phyloP scores from a whole-genome alignment of 2,888 invertebrate species.

The Tetramorium bicarinatum region DNA sequence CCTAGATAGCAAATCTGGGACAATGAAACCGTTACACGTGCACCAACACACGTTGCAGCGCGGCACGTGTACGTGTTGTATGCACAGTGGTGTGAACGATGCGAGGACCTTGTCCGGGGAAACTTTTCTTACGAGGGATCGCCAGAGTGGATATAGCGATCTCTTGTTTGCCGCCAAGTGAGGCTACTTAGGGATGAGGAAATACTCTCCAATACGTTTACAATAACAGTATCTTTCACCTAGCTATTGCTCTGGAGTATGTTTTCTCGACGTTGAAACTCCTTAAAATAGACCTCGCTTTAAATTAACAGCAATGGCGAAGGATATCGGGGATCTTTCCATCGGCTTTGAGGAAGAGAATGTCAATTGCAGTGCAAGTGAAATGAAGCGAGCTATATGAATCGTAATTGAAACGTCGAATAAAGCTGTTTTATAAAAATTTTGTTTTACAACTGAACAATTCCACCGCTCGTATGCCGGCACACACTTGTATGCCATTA shows the following conservation, averaged over 20 bases:
- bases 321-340: neutral
- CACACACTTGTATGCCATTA: neutral
- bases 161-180: constrained; percentile 54
- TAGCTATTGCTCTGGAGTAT: neutral
- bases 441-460: neutral
- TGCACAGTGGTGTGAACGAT: constrained; percentile 46
- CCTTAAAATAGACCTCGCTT: constrained; percentile 2
- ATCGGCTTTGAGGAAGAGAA: neutral
- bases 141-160: constrained; percentile 41
- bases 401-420: neutral
- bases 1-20: constrained; percentile 82
- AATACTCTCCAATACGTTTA: constrained; percentile 27
- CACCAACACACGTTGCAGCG: constrained; percentile 74
- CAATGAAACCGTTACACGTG: constrained; percentile 84
- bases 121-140: constrained; percentile 52
- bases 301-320: neutral
- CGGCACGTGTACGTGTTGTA: neutral
- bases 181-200: constrained; percentile 28
- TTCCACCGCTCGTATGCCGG: neutral
- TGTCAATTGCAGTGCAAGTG: neutral
- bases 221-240: constrained; percentile 33
- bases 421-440: neutral
- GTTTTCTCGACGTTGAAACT: neutral
- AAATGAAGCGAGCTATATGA: neutral
- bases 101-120: constrained; percentile 64